These are phyloP conservation scores for Gadopsis bispinosus DNA, from an alignment of 2,797 vertebrate genomes.

Conservation along the genomic window DNA sequence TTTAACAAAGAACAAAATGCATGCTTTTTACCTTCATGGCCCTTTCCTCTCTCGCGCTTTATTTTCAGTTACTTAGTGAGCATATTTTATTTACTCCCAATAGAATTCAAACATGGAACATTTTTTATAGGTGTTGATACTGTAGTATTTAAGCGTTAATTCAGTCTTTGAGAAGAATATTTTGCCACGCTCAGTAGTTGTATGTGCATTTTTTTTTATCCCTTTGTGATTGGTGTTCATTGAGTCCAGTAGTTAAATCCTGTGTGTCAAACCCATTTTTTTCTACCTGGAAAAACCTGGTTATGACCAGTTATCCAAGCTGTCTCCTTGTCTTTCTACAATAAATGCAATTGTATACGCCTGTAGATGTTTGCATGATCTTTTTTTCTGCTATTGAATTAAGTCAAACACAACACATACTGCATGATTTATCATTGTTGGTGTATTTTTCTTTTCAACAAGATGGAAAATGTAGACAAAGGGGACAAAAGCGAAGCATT, in stretches of 20 bases:
- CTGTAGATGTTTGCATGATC: slow-evolving; percentile 12
- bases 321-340: slow-evolving; percentile 83
- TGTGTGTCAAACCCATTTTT: slow-evolving; percentile 61
- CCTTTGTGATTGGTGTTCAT: slow-evolving; percentile 72
- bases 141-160: slow-evolving; percentile 78
- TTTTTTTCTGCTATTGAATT: neutral
- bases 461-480: slow-evolving; percentile 33
- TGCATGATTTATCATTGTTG: slow-evolving; percentile 8
- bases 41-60: slow-evolving; percentile 45
- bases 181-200: slow-evolving; percentile 74
- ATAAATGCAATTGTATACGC: slow-evolving; percentile 81
- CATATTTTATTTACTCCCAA: slow-evolving; percentile 65
- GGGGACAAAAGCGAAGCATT: slow-evolving; percentile 27
- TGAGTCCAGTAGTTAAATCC: slow-evolving; percentile 65
- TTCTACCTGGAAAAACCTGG: slow-evolving; percentile 76
- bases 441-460: slow-evolving; percentile 35
- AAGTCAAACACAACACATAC: slow-evolving; percentile 35
- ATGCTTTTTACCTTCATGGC: slow-evolving; percentile 73
- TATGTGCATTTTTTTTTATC: slow-evolving; percentile 57
- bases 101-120: slow-evolving; percentile 60
- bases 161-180: slow-evolving; percentile 56
- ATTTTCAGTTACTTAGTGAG: slow-evolving; percentile 55
- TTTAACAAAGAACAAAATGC: slow-evolving; percentile 77
- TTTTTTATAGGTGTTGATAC: slow-evolving; percentile 75
- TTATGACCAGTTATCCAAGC: slow-evolving; percentile 67